phyloP scores from a whole-genome alignment of 2,888 invertebrate species.

The Plusia festucae region DNA sequence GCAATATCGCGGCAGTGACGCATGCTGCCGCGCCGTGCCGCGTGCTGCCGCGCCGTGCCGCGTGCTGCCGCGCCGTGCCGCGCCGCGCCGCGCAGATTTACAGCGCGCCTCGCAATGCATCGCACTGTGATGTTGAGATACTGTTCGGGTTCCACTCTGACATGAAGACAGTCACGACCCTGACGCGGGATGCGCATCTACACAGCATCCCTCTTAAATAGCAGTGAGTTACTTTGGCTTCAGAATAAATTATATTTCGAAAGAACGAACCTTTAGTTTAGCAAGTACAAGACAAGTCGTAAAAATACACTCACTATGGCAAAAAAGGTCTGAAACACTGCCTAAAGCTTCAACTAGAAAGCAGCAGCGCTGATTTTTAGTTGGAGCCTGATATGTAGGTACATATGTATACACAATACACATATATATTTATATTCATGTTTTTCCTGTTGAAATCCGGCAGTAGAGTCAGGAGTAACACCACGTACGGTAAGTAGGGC shows the following conservation, averaged over 20 bases:
- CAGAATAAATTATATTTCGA: not conserved
- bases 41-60: constrained; percentile 26
- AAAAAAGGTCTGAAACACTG: no score
- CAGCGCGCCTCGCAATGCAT: constrained; percentile 17
- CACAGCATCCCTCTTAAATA: not conserved
- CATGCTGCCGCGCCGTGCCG: constrained; percentile 25
- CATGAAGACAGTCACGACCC: not conserved
- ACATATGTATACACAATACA: no score
- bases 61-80: constrained; percentile 31
- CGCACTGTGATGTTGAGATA: constrained; percentile 22
- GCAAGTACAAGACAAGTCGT: no score
- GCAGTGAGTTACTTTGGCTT: not conserved
- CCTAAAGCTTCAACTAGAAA: no score
- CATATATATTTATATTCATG: no score
- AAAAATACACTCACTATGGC: no score
- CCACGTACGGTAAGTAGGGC: no score
- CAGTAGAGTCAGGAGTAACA: no score
- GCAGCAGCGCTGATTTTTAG: no score
- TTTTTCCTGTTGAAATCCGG: not conserved
- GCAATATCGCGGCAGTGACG: constrained; percentile 27
- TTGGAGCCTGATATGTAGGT: no score
- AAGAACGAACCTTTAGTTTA: no score
- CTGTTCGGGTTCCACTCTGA: not conserved
- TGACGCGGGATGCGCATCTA: no score
- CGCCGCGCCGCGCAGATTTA: constrained; percentile 36